Conservation (phyloP, 53 echinoderm and acorn worm species). For the Mesocentrotus franciscanus region DNA sequence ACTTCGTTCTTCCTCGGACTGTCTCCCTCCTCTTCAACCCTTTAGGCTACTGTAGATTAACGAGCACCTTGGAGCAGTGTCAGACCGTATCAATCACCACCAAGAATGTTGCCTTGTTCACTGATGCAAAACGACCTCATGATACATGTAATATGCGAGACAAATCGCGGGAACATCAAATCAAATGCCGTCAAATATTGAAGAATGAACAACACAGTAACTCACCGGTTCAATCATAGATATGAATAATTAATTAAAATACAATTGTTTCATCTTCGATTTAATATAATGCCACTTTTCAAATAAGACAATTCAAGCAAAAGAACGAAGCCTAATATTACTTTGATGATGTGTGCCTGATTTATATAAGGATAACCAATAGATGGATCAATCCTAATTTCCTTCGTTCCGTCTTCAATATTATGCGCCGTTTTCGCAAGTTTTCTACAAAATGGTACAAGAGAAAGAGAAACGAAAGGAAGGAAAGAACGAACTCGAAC, state of each 20-base stretch:
- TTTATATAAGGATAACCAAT: too few species aligned
- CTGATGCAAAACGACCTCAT: conserved; percentile 10
- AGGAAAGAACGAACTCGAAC: background rate
- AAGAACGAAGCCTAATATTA: too few species aligned
- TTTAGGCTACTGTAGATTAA: conserved; percentile 16
- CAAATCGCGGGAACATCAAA: background rate
- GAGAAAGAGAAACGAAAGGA: too few species aligned
- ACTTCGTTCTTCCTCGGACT: conserved; percentile 12
- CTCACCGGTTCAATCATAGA: background rate
- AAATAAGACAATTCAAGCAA: too few species aligned
- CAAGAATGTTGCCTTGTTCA: conserved; percentile 41
- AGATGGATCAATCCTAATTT: too few species aligned
- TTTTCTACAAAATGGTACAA: too few species aligned
- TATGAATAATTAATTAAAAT: background rate
- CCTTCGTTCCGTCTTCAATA: too few species aligned
- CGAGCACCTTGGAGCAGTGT: background rate
- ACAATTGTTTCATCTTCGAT: background rate
- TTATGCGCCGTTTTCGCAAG: too few species aligned
- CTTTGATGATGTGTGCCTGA: too few species aligned
- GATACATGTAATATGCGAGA: background rate
- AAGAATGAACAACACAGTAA: background rate
- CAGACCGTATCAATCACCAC: background rate
- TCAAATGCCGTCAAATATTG: background rate
- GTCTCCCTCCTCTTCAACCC: conserved; percentile 1
- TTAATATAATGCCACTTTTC: background rate